A percentile compares a stretch with the other conserved stretches of the same genome.
Evolutionary conservation across 2,888 invertebrate species (phyloP).

Genomic region (Ashinkailepas kermadecensis): DNA sequence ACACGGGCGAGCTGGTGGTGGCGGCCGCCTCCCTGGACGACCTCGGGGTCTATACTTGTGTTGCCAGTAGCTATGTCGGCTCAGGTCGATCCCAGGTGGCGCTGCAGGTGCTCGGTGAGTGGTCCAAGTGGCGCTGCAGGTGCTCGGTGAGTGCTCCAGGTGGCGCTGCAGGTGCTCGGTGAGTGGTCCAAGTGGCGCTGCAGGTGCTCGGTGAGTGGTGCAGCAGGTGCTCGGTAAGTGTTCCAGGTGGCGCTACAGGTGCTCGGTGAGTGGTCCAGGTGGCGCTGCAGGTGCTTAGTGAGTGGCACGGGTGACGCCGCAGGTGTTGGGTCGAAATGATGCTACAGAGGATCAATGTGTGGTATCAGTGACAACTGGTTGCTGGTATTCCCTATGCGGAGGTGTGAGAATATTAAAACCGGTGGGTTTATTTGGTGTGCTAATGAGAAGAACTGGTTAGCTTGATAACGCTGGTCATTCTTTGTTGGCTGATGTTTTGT

Average conservation of each 20-base stretch:
- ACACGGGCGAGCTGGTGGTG: slow-evolving; percentile 41
- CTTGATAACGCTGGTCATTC: too few species aligned
- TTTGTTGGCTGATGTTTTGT: too few species aligned
- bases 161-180: slow-evolving; percentile 46
- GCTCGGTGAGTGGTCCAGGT: not conserved
- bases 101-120: slow-evolving; percentile 43
- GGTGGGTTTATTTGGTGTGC: too few species aligned
- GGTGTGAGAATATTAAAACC: too few species aligned
- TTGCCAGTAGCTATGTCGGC: slow-evolving; percentile 57
- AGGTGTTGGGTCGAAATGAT: too few species aligned
- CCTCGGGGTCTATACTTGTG: slow-evolving; percentile 54
- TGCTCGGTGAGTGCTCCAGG: slow-evolving; percentile 43
- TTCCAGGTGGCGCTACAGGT: not conserved
- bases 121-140: slow-evolving; percentile 49
- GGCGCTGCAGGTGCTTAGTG: too few species aligned
- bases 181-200: not conserved
- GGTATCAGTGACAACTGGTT: too few species aligned
- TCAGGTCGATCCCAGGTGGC: slow-evolving; percentile 51
- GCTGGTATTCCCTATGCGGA: too few species aligned
- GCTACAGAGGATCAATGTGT: too few species aligned
- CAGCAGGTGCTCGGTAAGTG: slow-evolving; percentile 41
- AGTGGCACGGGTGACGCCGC: too few species aligned
- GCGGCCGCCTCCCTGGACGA: slow-evolving; percentile 45
- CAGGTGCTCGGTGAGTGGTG: slow-evolving; percentile 35
- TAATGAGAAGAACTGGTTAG: too few species aligned